Evolutionary conservation across 2,888 invertebrate species (phyloP), one percentile per base, ranked within the genome.

Genomic region (Xestoiulus laeticollis): DNA sequence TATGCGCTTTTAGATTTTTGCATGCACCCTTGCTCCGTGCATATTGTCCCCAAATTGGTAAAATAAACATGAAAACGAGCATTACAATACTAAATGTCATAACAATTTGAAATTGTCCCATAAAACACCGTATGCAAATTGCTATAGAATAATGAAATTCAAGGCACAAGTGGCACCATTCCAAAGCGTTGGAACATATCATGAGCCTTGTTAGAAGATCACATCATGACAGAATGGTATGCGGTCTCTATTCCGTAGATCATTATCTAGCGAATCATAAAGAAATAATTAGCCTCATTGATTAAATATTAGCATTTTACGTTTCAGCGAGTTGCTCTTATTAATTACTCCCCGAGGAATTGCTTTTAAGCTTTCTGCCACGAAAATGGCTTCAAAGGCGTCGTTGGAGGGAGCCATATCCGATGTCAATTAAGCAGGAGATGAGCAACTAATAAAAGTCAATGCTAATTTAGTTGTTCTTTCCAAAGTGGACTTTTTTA

Each of bases 401-500:
- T 68, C 26, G 68, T 26, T 68, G 68, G 26, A 68, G 22, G 68
- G n/a, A 26, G 26, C 68, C 68, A 26, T 68, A 68, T 68, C 68
- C 68, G 68, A 68, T 68, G 26, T 68, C 68, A 68, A 68, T 68
- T 68, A 68, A 68, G 68, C 68, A 68, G 12, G 26, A 68, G 68
- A 68, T 22, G 68, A 68, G 68, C 68, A 68, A 68, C 68, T 68
- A 68, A 68, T 68, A 68, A 68, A 68, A 68, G 68, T 68, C 68
- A 68, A 68, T 68, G 68, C 68, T 68, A 68, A 68, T 68, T 68
- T 68, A 68, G 68, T 68, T 68, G 68, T 68, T 68, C 68, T 68
- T 68, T 68, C 68, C 68, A 68, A 68, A 68, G 68, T 68, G 68
- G 68, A 68, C 68, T 68, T 68, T 68, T 68, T 68, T n/a, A 68